Evolutionary conservation across 2,888 invertebrate genomes (phyloP), one percentile per base, ranked within the genome.

Genomic region (Athripsodes cinereus): DNA sequence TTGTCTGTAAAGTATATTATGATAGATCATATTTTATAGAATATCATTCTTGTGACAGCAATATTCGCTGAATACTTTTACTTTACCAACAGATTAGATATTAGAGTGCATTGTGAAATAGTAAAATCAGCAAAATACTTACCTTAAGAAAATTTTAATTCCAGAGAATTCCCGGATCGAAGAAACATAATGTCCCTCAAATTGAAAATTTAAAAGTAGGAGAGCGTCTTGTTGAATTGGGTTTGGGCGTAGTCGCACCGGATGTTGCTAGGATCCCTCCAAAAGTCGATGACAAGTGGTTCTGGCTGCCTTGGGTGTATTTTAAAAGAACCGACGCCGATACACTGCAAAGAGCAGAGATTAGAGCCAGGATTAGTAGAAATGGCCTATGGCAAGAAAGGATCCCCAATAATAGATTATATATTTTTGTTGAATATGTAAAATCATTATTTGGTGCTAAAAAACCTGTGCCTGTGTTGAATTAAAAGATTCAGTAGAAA

Each of bases 341-440:
- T 5, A 68, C 64, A 1, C 66, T 79, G 22, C 60, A 76, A 44
- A 72, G 72, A 52, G 78, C 79, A 2, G 75, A 79, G 64, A 68
- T 69, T n/a, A 67, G 64, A 18, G 79, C 79, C 6, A 75, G 72
- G 58, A 71, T 66, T 40, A 71, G 68, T 54, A 69, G 78, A 10
- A 73, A 74, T 63, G 79, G 79, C 2, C 70, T 78, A 50, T 79
- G 79, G 79, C 74, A 72, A 2, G 75, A 79, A 5, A 66, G 64
- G n/a, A 70, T 78, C 2, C 76, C 77, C 8, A 76, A 76, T 1
- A 55, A 61, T n/a, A 35, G 40, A 18, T 13, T 61, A 16, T 44
- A 40, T 11, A 19, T 40, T 1, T 16, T 55, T 10, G 3, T 34
- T 6, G 21, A 50, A 5, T 55, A 58, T 40, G 18, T 47, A 6